A percentile compares a stretch with the other conserved stretches of the same genome.
Evolutionary conservation across 2,797 vertebrate species (phyloP).

Genomic region (Mormyrops boulengeri): DNA sequence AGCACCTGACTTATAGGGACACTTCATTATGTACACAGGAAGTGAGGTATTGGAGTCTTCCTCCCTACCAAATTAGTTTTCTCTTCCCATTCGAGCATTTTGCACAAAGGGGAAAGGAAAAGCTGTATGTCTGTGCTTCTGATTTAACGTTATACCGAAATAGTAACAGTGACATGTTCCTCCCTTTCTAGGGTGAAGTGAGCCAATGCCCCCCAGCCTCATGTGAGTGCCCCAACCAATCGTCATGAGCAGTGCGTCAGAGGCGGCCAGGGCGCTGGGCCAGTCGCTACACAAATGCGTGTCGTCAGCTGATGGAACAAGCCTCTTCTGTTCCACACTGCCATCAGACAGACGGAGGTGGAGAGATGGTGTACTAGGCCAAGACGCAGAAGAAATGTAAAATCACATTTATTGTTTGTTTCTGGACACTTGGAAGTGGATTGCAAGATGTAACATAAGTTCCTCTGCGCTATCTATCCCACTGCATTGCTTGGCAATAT

Average conservation of each 20-base stretch:
- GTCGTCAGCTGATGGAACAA: neutral
- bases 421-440: neutral
- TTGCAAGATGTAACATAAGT: neutral
- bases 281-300: neutral
- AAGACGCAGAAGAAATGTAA: neutral
- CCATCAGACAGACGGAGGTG: neutral
- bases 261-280: neutral
- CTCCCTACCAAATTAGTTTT: neutral
- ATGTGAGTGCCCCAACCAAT: neutral
- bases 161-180: neutral
- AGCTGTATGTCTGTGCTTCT: neutral
- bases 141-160: neutral
- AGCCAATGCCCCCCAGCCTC: neutral
- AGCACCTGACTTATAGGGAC: neutral
- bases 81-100: neutral
- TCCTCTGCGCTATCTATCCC: neutral
- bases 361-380: neutral
- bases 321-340: neutral
- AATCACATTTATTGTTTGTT: neutral
- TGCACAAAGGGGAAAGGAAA: neutral
- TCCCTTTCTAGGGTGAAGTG: neutral
- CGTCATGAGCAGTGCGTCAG: neutral
- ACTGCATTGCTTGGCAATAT: neutral
- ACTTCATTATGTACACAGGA: neutral
- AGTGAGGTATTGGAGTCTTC: neutral